Percentiles rank a stretch among this genome's conserved stretches.
These are phyloP conservation scores for Tipula confusa DNA, from an alignment of 2,888 invertebrate species.

Conservation along the genomic window DNA sequence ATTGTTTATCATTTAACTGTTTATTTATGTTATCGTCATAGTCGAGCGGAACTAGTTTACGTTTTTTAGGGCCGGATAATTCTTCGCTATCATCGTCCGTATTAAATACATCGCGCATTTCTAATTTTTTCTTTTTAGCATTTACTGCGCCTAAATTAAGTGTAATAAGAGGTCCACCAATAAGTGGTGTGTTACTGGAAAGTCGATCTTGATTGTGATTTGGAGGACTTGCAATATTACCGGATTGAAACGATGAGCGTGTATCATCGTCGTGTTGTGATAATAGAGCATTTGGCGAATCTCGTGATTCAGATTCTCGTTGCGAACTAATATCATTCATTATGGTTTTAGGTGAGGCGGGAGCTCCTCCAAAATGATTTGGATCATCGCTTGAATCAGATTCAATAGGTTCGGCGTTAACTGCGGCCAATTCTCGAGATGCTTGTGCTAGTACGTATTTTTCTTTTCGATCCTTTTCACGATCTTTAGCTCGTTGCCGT, in stretches of 20 bases:
- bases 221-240: constrained; percentile 37
- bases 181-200: constrained; percentile 39
- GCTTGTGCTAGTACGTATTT: constrained; percentile 56
- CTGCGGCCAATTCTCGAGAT: constrained; percentile 58
- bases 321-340: constrained; percentile 4
- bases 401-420: constrained; percentile 70
- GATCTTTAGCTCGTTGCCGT: constrained; percentile 47
- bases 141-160: constrained; percentile 48
- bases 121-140: constrained; percentile 67
- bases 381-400: constrained; percentile 58
- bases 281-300: background rate
- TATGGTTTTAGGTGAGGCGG: constrained; percentile 30
- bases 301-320: constrained; percentile 26
- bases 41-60: constrained; percentile 69
- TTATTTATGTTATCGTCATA: constrained; percentile 36
- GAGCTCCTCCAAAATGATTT: constrained; percentile 32
- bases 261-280: constrained; percentile 48
- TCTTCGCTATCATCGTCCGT: constrained; percentile 72
- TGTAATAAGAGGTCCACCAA: constrained; percentile 49
- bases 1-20: constrained; percentile 21
- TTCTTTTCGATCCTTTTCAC: constrained; percentile 46
- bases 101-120: constrained; percentile 80
- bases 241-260: constrained; percentile 48
- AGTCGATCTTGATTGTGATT: constrained; percentile 29
- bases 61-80: constrained; percentile 57